Evolutionary conservation across 2,113 vertebrate genomes (phyloP).

Genomic region (Marcusenius ussheri): DNA sequence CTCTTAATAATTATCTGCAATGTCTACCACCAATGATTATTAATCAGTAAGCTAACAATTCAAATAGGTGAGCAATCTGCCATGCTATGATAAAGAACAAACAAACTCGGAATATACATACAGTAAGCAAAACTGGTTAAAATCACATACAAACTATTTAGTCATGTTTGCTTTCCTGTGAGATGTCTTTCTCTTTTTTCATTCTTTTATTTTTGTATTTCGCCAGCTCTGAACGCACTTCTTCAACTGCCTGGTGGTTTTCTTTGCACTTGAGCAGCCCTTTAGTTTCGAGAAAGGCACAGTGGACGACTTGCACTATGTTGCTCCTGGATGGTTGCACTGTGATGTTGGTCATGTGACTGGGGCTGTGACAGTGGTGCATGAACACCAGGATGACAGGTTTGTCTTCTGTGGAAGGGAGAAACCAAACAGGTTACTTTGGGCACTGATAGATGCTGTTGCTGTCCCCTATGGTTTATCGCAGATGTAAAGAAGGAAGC

Average conservation of each 20-base stretch:
- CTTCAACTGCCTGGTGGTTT: background rate
- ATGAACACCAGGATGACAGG: slow-evolving; percentile 8
- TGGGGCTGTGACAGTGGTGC: background rate
- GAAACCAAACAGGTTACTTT: background rate
- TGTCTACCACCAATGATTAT: background rate
- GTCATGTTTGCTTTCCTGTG: background rate
- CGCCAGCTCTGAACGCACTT: background rate
- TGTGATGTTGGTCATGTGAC: background rate
- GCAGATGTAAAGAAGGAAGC: no score
- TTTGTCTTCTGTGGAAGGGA: background rate
- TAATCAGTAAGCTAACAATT: background rate
- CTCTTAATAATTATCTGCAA: background rate
- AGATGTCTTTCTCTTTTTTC: background rate
- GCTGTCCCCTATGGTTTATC: background rate
- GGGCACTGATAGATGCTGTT: background rate
- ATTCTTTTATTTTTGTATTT: accelerated
- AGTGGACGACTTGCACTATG: accelerated
- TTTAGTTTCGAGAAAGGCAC: background rate
- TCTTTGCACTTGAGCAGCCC: background rate
- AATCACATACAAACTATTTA: background rate
- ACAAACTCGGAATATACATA: background rate
- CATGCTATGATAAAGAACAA: background rate
- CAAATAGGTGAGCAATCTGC: background rate
- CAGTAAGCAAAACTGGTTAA: background rate
- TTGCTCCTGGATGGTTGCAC: background rate